A percentile compares a stretch with the other conserved stretches of the same genome.
These are phyloP conservation scores for Rattus norvegicus DNA, from an alignment of 2,113 vertebrate species.

Conservation along the genomic window DNA sequence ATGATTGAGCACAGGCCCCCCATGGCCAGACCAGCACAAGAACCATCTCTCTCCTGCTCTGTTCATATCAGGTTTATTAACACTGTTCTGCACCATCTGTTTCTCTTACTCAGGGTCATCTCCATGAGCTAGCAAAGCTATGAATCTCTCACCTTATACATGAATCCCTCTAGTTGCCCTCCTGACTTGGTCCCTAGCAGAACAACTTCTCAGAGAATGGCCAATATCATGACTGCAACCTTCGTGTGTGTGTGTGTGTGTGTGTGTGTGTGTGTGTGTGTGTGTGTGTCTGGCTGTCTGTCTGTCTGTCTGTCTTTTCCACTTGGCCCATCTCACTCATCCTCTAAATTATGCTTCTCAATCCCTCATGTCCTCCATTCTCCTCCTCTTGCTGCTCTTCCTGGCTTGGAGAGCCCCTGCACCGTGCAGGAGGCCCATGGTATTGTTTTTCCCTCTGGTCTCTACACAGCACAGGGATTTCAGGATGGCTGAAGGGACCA, in stretches of 20 bases:
- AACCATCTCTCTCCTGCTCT: not conserved
- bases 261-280: too few species aligned
- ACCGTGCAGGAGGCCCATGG: too few species aligned
- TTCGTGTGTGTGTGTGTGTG: too few species aligned
- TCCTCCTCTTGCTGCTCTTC: not conserved
- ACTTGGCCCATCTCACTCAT: not conserved
- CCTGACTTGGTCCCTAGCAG: not conserved
- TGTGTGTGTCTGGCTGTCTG: too few species aligned
- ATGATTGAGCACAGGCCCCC: not conserved
- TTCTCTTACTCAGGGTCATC: too few species aligned
- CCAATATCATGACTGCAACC: too few species aligned
- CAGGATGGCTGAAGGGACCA: not conserved
- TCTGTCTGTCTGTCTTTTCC: too few species aligned
- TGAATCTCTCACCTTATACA: not conserved
- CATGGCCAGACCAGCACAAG: too few species aligned
- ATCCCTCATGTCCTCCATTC: not conserved
- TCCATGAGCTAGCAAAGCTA: not conserved
- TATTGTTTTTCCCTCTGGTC: too few species aligned
- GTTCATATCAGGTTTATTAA: not conserved
- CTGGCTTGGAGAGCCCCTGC: not conserved
- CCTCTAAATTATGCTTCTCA: not conserved
- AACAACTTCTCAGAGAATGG: not conserved
- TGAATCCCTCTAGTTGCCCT: not conserved
- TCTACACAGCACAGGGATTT: not conserved
- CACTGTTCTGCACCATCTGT: not conserved